A percentile compares a stretch with the other conserved stretches of the same genome.
These are phyloP conservation scores for Sinocyclocheilus grahami DNA, from an alignment of 2,113 vertebrate species.

Conservation along the genomic window DNA sequence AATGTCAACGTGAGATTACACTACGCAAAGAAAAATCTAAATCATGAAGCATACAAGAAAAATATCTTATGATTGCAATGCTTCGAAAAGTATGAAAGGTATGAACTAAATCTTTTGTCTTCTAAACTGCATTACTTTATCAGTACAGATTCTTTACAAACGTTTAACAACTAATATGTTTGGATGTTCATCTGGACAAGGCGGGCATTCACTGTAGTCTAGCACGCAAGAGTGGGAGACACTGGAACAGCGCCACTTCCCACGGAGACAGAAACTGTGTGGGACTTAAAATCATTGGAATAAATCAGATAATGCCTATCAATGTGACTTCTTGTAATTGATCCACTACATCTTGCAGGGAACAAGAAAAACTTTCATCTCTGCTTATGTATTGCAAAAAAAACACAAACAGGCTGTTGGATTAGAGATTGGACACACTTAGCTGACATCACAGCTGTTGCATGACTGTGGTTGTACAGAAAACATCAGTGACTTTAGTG, in stretches of 20 bases:
- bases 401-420: neutral
- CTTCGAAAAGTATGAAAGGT: neutral
- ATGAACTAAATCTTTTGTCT: neutral
- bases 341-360: neutral
- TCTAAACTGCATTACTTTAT: neutral
- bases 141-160: neutral
- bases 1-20: neutral
- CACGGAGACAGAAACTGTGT: neutral
- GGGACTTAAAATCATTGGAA: neutral
- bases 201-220: constrained; percentile 14
- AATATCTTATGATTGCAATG: no score
- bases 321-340: neutral
- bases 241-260: constrained; percentile 29
- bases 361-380: neutral
- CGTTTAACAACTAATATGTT: neutral
- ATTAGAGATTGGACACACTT: neutral
- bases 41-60: neutral
- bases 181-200: constrained; percentile 27
- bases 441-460: constrained; percentile 11
- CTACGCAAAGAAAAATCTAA: neutral
- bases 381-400: neutral
- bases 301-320: neutral
- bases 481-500: neutral
- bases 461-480: neutral
- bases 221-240: constrained; percentile 16